Evolutionary conservation across 2,113 vertebrate species (phyloP).

Genomic region (Cyphomyrus plagiostoma): DNA sequence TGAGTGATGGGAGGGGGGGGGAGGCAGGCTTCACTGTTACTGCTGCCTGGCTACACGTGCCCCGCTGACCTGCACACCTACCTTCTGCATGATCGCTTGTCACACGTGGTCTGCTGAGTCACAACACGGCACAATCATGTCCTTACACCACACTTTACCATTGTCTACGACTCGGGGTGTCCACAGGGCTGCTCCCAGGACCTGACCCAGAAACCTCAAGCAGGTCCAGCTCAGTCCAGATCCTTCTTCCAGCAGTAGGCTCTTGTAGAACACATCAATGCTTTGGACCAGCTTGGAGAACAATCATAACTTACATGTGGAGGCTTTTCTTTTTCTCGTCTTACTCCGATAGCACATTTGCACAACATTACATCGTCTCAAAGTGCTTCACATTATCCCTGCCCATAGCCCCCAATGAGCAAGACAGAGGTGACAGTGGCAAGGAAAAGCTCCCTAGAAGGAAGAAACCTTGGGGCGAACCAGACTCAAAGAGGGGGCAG

Average conservation of each 20-base stretch:
- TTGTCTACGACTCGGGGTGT: neutral
- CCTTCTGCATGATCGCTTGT: neutral
- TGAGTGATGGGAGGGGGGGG: neutral
- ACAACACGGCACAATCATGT: neutral
- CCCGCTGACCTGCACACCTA: neutral
- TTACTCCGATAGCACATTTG: neutral
- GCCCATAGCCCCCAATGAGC: too few species aligned
- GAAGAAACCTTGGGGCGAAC: too few species aligned
- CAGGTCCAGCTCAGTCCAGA: neutral
- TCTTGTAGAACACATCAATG: neutral
- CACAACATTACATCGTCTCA: too few species aligned
- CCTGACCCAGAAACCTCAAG: neutral
- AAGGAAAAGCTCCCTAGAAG: too few species aligned
- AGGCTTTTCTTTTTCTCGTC: neutral
- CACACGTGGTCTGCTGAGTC: neutral
- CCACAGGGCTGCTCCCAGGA: neutral
- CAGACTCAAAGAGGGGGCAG: too few species aligned
- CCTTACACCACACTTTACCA: neutral
- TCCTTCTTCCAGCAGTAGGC: neutral
- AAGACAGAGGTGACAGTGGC: too few species aligned
- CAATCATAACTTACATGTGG: neutral
- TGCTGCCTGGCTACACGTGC: neutral
- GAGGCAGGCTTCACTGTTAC: neutral
- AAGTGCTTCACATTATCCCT: too few species aligned
- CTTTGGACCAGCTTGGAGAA: neutral